Base-by-base conservation (phyloP, 2,113 vertebrate genomes). In the Indicator indicator region DNA sequence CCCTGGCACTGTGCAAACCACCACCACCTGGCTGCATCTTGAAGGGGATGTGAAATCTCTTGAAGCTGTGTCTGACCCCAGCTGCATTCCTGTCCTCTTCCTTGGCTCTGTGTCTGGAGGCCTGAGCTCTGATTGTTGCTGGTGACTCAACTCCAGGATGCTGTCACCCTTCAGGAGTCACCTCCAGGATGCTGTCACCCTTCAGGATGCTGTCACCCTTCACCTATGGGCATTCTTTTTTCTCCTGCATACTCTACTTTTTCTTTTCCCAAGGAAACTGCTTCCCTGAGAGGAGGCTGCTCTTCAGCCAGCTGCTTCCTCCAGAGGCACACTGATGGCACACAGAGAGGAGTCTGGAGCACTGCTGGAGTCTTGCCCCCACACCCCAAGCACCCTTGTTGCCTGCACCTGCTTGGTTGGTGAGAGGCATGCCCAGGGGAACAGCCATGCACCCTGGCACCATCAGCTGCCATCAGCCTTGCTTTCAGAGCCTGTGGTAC, bases 211-310 rank as follows among this genome's bases (percentile, higher is more conserved):
- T 72, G 67, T 78, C 68, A 89, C 7, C 26, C 27, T 44, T 6
- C 6, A 60, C 1, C 1, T 7, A 21, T 0, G 3, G 33, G 44
- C 78, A 50, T 52, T 12, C 11, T 21, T 16, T 46, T 46, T 87
- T 75, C 84, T 64, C 26, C 27, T 11, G 11, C 42, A 59, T 16
- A 59, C 67, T 67, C 44, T 46, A 60, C 28, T 55, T 92, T 90
- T 81, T 44, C 15, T 4, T 90, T 81, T 44, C 15, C 8, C 46
- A 76, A 73, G 76, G 21, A 48, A 88, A 70, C 4, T 38, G 18
- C 69, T 90, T 56, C 80, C 55, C 44, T 64, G 46, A 23, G 12
- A 52, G 50, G 23, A 12, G 21, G 23, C 50, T 52, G 50, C 50
- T 24, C 23, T 24, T 24, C 50, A 52, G 50, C 50, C 24, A 21